Percentiles rank a stretch among this genome's conserved stretches.
Evolutionary conservation across 2,113 vertebrate species (phyloP).

Genomic region (Hiodon alosoides): DNA sequence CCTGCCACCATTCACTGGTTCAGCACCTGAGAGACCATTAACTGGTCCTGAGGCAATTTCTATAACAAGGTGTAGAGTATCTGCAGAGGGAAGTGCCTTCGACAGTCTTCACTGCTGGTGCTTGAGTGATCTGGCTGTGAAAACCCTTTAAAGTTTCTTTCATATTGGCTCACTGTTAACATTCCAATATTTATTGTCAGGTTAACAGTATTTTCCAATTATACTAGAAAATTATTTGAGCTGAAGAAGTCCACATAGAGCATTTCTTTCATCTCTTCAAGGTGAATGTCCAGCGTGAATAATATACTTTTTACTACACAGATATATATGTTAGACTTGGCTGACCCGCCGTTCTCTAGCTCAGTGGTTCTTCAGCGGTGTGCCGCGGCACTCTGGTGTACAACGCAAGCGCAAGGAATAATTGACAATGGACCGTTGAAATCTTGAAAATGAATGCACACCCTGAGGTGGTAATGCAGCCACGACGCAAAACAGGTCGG

Average conservation of each 20-base stretch:
- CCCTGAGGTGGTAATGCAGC: too few relatives aligned
- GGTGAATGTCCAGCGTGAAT: not conserved
- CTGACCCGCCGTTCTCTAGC: too few relatives aligned
- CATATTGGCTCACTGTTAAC: not conserved
- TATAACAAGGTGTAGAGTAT: slow-evolving; percentile 17
- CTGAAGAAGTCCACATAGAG: not conserved
- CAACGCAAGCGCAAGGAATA: too few relatives aligned
- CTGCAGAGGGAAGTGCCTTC: not conserved
- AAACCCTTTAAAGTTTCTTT: not conserved
- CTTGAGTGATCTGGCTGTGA: not conserved
- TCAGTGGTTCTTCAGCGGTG: too few relatives aligned
- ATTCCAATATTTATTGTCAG: too few relatives aligned
- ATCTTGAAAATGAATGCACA: too few relatives aligned
- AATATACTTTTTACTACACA: not conserved
- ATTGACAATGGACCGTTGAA: too few relatives aligned
- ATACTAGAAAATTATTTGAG: too few relatives aligned
- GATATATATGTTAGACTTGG: too few relatives aligned
- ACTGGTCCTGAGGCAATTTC: slow-evolving; percentile 2
- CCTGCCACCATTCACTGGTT: not conserved
- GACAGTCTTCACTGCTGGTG: not conserved
- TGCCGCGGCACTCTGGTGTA: too few relatives aligned
- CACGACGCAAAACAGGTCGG: too few relatives aligned
- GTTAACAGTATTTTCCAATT: too few relatives aligned
- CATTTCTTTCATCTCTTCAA: not conserved
- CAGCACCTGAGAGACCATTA: slow-evolving; percentile 11